Evolutionary conservation across 37 sponge, comb jelly and placozoan species (phyloP).

Genomic region (Geodia barretti): DNA sequence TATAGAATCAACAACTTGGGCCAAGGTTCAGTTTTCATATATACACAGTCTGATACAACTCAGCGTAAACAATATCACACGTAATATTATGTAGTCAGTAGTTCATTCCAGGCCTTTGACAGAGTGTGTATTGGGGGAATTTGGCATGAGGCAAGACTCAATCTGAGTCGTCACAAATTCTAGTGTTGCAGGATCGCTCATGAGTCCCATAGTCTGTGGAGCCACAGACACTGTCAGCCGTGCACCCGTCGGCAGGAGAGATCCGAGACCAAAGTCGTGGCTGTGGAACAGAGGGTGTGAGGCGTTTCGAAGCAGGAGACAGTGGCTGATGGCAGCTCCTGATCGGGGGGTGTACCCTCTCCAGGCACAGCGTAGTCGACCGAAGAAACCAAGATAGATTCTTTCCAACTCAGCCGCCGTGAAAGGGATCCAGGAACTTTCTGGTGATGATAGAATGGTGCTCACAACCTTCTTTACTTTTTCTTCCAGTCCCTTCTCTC

Average conservation of each 20-base stretch:
- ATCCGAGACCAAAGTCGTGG: constrained; percentile 28
- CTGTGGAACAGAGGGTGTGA: constrained; percentile 8
- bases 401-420: neutral
- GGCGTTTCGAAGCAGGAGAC: constrained; percentile 7
- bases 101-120: too few species aligned
- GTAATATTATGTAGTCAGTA: too few species aligned
- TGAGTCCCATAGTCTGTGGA: neutral
- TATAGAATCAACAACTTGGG: too few species aligned
- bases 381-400: neutral
- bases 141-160: too few species aligned
- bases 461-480: neutral
- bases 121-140: too few species aligned
- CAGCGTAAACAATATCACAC: too few species aligned
- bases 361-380: neutral
- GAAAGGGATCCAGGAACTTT: neutral
- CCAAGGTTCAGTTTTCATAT: too few species aligned
- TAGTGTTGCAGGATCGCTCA: neutral
- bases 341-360: neutral
- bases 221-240: neutral
- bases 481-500: neutral
- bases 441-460: neutral
- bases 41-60: too few species aligned
- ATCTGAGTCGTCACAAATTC: too few species aligned
- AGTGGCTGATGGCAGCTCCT: neutral
- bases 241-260: neutral